Percentiles rank a stretch among this genome's conserved stretches.
Evolutionary conservation across 2,113 vertebrate genomes (phyloP).

Genomic region (Todiramphus saurophagus): DNA sequence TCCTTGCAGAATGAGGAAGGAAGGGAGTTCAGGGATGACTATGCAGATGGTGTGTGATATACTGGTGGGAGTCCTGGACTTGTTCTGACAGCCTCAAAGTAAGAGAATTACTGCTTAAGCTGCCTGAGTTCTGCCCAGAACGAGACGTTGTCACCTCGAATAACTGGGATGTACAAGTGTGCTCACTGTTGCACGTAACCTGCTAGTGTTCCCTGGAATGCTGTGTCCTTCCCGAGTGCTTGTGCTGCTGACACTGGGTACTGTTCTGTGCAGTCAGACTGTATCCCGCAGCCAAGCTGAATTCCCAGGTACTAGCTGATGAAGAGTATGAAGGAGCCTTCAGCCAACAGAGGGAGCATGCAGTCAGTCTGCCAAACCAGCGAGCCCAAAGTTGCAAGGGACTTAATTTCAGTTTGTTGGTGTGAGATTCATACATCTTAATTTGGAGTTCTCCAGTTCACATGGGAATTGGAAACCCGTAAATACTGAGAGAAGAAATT

Average conservation of each 20-base stretch:
- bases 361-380: background rate
- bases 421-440: background rate
- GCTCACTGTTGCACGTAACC: background rate
- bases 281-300: background rate
- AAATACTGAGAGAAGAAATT: background rate
- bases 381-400: rapidly evolving
- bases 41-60: background rate
- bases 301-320: background rate
- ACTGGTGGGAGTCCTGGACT: background rate
- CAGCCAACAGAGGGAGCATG: conserved; percentile 45
- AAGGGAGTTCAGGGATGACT: background rate
- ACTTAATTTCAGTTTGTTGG: background rate
- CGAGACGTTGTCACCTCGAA: rapidly evolving
- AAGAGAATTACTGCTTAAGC: background rate
- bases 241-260: background rate
- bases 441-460: background rate
- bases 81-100: background rate
- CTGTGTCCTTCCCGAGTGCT: background rate
- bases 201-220: rapidly evolving
- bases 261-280: background rate
- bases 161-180: rapidly evolving
- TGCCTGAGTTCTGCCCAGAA: background rate
- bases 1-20: background rate
- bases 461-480: background rate
- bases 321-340: background rate